These are phyloP conservation scores for Andrena minutula DNA, from an alignment of 2,888 invertebrate species.

Conservation along the genomic window DNA sequence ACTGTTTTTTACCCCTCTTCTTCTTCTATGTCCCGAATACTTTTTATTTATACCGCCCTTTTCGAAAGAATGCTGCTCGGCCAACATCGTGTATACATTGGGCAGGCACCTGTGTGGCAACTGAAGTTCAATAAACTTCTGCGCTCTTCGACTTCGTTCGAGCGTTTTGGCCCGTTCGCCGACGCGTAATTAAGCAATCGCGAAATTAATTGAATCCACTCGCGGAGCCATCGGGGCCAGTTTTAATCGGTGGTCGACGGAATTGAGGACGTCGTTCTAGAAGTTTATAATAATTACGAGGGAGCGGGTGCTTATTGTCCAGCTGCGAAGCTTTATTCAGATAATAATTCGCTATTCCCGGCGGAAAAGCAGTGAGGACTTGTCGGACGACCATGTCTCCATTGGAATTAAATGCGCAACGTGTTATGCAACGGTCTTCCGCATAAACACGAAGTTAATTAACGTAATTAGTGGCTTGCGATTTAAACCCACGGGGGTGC, in stretches of 20 bases:
- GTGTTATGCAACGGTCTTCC: not conserved
- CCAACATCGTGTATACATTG: slow-evolving; percentile 22
- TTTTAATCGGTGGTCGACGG: not conserved
- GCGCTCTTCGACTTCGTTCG: slow-evolving; percentile 31
- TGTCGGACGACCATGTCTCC: not conserved
- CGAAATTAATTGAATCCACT: slow-evolving; percentile 46
- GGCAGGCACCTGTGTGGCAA: slow-evolving; percentile 61
- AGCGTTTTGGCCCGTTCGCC: slow-evolving; percentile 19
- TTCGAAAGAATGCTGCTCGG: slow-evolving; percentile 66
- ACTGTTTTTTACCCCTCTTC: slow-evolving; percentile 3
- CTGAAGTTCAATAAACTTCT: slow-evolving; percentile 64
- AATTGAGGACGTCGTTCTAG: slow-evolving; percentile 25
- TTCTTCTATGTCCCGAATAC: slow-evolving; percentile 18
- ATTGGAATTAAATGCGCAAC: not conserved
- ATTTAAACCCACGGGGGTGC: not conserved
- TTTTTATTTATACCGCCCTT: slow-evolving; percentile 60
- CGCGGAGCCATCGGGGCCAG: not conserved
- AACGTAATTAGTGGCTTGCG: not conserved
- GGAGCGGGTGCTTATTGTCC: not conserved
- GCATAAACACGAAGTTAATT: not conserved
- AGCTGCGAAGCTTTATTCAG: not conserved
- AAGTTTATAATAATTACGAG: slow-evolving; percentile 26
- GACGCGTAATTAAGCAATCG: slow-evolving; percentile 57
- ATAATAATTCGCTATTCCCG: not conserved
- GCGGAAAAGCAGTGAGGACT: not conserved